Base-by-base conservation (phyloP, 2,797 vertebrate species). In the Kryptopterus vitreolus region DNA sequence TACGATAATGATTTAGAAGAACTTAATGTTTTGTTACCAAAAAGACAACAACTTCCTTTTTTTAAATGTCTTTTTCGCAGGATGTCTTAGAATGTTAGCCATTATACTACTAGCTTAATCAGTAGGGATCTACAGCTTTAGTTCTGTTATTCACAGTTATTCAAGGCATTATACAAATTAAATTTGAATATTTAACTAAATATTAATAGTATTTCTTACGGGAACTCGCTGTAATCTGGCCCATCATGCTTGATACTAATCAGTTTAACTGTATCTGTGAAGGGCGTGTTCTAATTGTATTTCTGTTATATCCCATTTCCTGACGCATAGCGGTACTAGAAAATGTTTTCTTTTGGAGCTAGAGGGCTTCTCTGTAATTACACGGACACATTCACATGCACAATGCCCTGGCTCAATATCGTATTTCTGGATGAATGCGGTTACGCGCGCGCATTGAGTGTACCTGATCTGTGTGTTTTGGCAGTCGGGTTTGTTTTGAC, bases 401-500 rank as follows among this genome's bases (percentile, higher is more conserved):
- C 69, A 81, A 57, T 72, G 65, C 71, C n/a, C 35, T 80, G 79
- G 71, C 71, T 80, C 70, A 52, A n/a, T 38, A 33, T 43, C 31
- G 12, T 55, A 77, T 77, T 65, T 13, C 59, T 72, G 50, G 75
- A 73, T 52, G 35, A 82, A 62, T 78, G 81, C 35, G 81, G 76
- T 82, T 66, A 58, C 81, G 35, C 48, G 59, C 43, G 48, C 66
- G 35, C 58, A 71, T 72, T 63, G 80, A 77, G 26, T 63, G 58
- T 82, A 82, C 75, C 75, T 77, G 80, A 78, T 82, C 69, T 78
- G 52, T 74, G 76, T 66, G 70, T 74, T 78, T 82, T 82, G 81
- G 81, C 76, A 73, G 68, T 29, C 10, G 6, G 52, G 66, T 57
- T 72, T 82, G 59, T 82, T 82, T 82, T 73, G 79, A 84, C 79